Conservation (phyloP, 2,113 vertebrate species). For the Chroicocephalus ridibundus region DNA sequence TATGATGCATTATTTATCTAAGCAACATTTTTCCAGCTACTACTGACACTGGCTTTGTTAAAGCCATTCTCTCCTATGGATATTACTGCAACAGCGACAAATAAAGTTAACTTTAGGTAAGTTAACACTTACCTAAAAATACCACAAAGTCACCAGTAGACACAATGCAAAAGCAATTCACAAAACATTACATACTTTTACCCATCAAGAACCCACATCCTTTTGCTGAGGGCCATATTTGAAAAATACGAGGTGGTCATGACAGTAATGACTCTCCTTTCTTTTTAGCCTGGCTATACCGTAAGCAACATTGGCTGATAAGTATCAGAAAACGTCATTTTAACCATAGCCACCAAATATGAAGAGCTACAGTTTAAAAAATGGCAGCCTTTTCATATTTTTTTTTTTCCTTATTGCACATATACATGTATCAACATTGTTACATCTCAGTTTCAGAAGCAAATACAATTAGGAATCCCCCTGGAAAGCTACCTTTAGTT, state of each 20-base stretch:
- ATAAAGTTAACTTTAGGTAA: too few species aligned
- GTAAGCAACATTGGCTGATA: neutral
- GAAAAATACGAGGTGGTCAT: neutral
- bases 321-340: neutral
- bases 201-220: rapidly evolving
- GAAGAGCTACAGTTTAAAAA: neutral
- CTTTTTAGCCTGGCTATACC: neutral
- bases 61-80: neutral
- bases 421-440: neutral
- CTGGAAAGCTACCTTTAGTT: neutral
- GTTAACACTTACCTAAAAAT: neutral
- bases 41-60: neutral
- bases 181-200: neutral
- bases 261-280: neutral
- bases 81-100: neutral
- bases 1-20: neutral
- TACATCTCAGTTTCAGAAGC: neutral
- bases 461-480: neutral
- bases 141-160: neutral
- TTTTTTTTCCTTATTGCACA: neutral
- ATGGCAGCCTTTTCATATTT: rapidly evolving
- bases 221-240: neutral
- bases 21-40: neutral
- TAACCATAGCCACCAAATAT: neutral
- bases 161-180: neutral